phyloP scores from a whole-genome alignment of 2,888 invertebrate genomes.

The Amblyjoppa fuscipennis region DNA sequence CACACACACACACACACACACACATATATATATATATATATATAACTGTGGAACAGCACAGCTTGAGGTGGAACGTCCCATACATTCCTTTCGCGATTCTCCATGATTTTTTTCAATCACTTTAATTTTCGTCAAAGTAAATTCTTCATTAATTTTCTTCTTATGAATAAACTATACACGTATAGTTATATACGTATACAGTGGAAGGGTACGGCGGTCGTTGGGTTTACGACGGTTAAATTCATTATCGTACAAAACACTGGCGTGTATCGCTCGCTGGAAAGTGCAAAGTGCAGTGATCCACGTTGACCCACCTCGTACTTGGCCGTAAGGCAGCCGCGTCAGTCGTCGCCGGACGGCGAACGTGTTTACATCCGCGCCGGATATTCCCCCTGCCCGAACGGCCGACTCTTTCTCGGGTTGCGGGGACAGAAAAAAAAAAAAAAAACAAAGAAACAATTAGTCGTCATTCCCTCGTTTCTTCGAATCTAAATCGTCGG shows the following conservation, averaged over 20 bases:
- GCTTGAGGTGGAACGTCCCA: not conserved
- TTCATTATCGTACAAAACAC: slow-evolving; percentile 1
- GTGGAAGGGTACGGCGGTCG: too few species aligned
- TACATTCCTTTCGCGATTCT: not conserved
- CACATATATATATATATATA: too few species aligned
- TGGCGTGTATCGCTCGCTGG: not conserved
- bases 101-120: not conserved
- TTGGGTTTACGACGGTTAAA: not conserved
- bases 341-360: slow-evolving; percentile 24
- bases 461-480: not conserved
- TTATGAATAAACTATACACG: not conserved
- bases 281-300: slow-evolving; percentile 81
- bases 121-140: not conserved
- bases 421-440: not conserved
- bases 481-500: not conserved
- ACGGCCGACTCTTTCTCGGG: not conserved
- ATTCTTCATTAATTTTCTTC: not conserved
- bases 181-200: not conserved
- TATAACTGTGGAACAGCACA: too few species aligned
- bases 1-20: too few species aligned
- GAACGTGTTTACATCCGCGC: slow-evolving; percentile 65
- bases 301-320: slow-evolving; percentile 71
- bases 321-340: slow-evolving; percentile 18
- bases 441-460: not conserved
- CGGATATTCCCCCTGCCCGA: slow-evolving; percentile 44